phyloP scores from a whole-genome alignment of 2,113 vertebrate species.

The Pipra filicauda region DNA sequence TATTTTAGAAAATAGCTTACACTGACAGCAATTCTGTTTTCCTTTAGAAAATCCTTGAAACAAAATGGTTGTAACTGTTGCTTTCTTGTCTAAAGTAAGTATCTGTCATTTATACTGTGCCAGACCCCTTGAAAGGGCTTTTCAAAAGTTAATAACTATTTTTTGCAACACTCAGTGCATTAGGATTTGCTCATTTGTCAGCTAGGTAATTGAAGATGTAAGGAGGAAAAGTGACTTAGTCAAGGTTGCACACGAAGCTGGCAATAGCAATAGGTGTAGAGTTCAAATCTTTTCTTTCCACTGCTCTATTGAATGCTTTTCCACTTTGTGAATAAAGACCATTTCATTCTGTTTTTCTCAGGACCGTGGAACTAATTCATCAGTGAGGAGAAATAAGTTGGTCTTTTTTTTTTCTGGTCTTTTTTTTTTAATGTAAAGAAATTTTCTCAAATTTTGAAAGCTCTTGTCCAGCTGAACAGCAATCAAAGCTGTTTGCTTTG shows the following conservation, averaged over 20 bases:
- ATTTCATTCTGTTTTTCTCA: background rate
- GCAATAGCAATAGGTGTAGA: background rate
- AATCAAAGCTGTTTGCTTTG: background rate
- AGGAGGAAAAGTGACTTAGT: background rate
- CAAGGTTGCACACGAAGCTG: background rate
- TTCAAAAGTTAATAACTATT: conserved; percentile 37
- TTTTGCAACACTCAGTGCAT: background rate
- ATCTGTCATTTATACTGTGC: background rate
- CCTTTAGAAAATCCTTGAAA: conserved; percentile 51
- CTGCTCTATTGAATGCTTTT: background rate
- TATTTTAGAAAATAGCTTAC: conserved; percentile 27
- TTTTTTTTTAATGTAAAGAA: background rate
- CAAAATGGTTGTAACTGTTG: background rate
- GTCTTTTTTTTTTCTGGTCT: no score
- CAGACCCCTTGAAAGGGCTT: conserved; percentile 1
- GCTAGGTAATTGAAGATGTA: background rate
- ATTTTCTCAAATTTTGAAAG: background rate
- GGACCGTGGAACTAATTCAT: background rate
- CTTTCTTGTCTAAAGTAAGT: conserved; percentile 10
- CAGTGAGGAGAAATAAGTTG: background rate
- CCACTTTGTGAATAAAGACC: background rate
- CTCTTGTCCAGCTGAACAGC: background rate
- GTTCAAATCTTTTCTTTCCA: background rate
- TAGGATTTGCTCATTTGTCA: conserved; percentile 37
- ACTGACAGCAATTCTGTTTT: conserved; percentile 34